Percentiles rank a stretch among this genome's conserved stretches.
phyloP scores from a whole-genome alignment of 2,888 invertebrate genomes.

The Agrilus mali region DNA sequence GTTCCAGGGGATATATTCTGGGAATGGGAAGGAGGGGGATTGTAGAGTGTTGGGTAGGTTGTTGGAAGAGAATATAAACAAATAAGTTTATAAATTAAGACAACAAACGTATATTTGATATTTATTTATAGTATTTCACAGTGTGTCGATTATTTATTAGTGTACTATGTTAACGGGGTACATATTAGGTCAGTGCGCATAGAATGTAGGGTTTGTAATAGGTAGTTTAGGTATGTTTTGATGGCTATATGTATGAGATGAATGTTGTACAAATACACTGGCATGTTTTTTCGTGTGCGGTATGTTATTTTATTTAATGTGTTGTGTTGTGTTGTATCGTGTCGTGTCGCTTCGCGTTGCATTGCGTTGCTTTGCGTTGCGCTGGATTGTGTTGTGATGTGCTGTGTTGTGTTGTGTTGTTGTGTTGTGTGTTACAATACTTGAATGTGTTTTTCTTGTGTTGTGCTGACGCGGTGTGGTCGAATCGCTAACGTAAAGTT shows the following conservation, averaged over 20 bases:
- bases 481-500: conserved; percentile 22
- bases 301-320: conserved; percentile 6
- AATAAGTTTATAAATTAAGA: conserved; percentile 10
- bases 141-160: conserved; percentile 35
- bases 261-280: too few relatives aligned
- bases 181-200: conserved; percentile 29
- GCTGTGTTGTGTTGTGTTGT: background rate
- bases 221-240: too few relatives aligned
- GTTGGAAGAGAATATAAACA: background rate
- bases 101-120: conserved; percentile 22
- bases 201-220: conserved; percentile 16
- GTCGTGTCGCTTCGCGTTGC: too few relatives aligned
- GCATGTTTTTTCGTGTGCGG: conserved; percentile 5
- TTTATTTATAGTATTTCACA: conserved; percentile 33
- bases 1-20: too few relatives aligned
- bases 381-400: conserved; percentile 6
- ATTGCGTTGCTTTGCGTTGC: conserved; percentile 1
- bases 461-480: conserved; percentile 24
- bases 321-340: conserved; percentile 2
- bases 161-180: conserved; percentile 30
- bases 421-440: conserved; percentile 1
- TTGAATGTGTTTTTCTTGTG: conserved; percentile 5
- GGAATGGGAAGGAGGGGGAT: background rate
- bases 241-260: too few relatives aligned
- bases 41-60: background rate